Percentiles rank a stretch among this genome's conserved stretches.
Evolutionary conservation across 2,888 invertebrate genomes (phyloP).

Genomic region (Abscondita cerata): DNA sequence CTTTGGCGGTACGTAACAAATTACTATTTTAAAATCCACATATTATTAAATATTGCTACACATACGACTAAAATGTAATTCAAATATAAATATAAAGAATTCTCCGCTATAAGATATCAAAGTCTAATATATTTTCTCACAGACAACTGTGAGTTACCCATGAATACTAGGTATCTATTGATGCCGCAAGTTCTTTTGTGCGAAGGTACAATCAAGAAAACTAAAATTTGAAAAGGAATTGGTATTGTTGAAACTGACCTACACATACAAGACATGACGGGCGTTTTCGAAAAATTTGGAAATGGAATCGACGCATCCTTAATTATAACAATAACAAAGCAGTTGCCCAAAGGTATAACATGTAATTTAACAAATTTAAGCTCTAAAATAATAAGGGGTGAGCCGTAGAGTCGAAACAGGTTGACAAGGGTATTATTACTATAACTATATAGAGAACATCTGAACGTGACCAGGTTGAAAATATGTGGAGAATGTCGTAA

Average conservation of each 20-base stretch:
- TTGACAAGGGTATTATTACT: slow-evolving; percentile 38
- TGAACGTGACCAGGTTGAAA: slow-evolving; percentile 34
- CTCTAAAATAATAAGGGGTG: slow-evolving; percentile 32
- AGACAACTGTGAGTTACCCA: no score
- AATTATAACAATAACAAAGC: slow-evolving; percentile 29
- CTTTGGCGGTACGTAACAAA: no score
- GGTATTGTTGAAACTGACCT: not conserved
- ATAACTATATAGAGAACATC: slow-evolving; percentile 37
- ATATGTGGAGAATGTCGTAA: slow-evolving; percentile 34
- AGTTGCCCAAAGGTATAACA: slow-evolving; percentile 29
- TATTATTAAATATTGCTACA: no score
- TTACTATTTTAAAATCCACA: no score
- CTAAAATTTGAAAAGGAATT: not conserved
- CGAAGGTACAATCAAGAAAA: no score
- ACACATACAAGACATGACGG: no score
- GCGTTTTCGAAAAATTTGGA: not conserved
- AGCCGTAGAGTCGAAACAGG: slow-evolving; percentile 34
- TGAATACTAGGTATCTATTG: no score
- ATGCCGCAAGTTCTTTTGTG: no score
- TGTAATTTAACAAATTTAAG: slow-evolving; percentile 34
- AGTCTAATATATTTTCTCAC: no score
- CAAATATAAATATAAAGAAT: no score
- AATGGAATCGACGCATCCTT: slow-evolving; percentile 22
- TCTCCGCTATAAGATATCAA: no score
- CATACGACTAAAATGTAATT: no score